Conservation (phyloP, 2,888 invertebrate species). For the Volucella inanis region DNA sequence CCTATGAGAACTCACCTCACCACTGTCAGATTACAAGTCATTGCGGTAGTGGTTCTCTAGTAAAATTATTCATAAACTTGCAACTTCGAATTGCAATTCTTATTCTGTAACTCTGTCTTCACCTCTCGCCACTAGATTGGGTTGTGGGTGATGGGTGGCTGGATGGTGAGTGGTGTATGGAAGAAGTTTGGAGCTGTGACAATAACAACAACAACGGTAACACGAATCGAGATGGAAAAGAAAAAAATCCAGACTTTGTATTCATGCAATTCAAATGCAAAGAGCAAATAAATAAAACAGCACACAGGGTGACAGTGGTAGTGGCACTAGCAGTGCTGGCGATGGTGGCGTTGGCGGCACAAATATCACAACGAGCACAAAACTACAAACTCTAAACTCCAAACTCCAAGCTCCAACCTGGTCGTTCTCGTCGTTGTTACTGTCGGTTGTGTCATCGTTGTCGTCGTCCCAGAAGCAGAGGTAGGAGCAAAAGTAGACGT, state of each 20-base stretch:
- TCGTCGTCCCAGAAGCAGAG: slow-evolving; percentile 3
- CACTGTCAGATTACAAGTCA: slow-evolving; percentile 73
- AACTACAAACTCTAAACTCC: not conserved
- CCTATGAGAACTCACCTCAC: slow-evolving; percentile 67
- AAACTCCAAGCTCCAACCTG: slow-evolving; percentile 23
- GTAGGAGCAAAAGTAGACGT: too few species aligned
- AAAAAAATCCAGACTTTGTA: slow-evolving; percentile 57
- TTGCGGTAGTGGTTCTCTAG: slow-evolving; percentile 56
- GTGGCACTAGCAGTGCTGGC: slow-evolving; percentile 9
- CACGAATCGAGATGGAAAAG: not conserved
- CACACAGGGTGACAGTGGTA: slow-evolving; percentile 29
- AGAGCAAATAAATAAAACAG: slow-evolving; percentile 71
- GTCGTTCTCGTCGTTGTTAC: slow-evolving; percentile 27
- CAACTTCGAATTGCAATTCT: slow-evolving; percentile 72
- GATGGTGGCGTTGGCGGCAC: not conserved
- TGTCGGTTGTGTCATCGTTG: slow-evolving; percentile 29
- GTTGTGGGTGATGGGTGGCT: not conserved
- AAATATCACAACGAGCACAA: slow-evolving; percentile 27
- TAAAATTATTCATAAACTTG: slow-evolving; percentile 75
- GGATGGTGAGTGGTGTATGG: not conserved
- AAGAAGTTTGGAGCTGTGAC: not conserved
- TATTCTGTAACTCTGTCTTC: slow-evolving; percentile 49
- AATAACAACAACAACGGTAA: slow-evolving; percentile 4
- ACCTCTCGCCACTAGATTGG: not conserved
- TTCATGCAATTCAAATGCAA: slow-evolving; percentile 74